Base-by-base conservation (phyloP, 2,113 vertebrate genomes). In the Numenius arquata region DNA sequence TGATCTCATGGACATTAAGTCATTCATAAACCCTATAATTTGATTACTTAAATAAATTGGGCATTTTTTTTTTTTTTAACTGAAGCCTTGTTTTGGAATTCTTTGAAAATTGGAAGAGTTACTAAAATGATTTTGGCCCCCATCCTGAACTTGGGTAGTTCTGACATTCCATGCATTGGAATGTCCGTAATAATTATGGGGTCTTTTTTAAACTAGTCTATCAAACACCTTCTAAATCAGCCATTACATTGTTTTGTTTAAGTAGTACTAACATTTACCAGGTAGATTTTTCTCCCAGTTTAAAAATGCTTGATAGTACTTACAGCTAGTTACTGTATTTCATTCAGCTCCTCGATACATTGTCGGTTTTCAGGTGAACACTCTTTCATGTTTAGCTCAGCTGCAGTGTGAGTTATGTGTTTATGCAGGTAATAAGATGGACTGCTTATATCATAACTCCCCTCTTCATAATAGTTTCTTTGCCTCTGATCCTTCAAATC, bases 281-380 rank as follows among this genome's bases (percentile, higher is more conserved):
- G 47, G 45, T 20, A 25, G 9, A 18, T 17, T 91, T 86, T 86
- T 62, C 55, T 92, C 15, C 3, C 22, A 71, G 23, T 18, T 70
- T 84, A 66, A 89, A 92, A 87, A 32, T 62, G 15, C 17, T 78
- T 75, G 38, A 9, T n/a, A 62, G 23, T 45, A 56, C 34, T 86
- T 80, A 41, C 29, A 79, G 17, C 30, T 71, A 11, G 27, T 71
- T 77, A 27, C 5, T 41, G 2, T 63, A 20, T 84, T 81, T 84
- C 4, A 4, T 75, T 80, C n/a, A 22, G 7, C 17, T 75, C 18
- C 20, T 71, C 0, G 0, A 12, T 32, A 30, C 21, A 2, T 9
- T 76, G 27, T 43, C 1, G 0, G 5, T 41, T 77, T 85, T 77
- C 38, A 27, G 23, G 56, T 48, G 45, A 77, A 78, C 8, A 5